Base-by-base conservation (phyloP, 2,888 invertebrate genomes). In the Scelioninae gen. 2 region DNA sequence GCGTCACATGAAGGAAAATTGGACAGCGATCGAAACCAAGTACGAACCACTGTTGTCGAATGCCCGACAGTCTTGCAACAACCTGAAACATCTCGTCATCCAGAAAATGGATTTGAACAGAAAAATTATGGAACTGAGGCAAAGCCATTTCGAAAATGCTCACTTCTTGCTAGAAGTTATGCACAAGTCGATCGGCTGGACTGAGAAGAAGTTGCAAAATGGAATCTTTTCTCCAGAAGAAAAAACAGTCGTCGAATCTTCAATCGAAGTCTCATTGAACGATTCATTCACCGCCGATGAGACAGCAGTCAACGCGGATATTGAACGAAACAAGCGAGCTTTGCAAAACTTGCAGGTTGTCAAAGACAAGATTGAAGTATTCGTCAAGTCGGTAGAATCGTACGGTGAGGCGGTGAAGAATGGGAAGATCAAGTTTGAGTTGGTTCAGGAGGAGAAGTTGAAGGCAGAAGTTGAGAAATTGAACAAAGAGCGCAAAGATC, bases 401-500 rank as follows among this genome's bases (percentile, higher is more conserved):
- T 81, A 80, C 28, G 77, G 79, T 11, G 57, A 52, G 2, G 76
- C 68, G 25, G 39, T 79, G 9, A 77, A 79, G 45, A 61, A 53
- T 2, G 77, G 78, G 1, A 52, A 72, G 18, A 67, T 78, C 0
- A 81, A 80, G 61, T 60, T 75, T 15, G 77, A 77, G 22, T 63
- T 74, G 1, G 74, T 74, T 5, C 18, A 31, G 16, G 81, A 83
- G 22, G 80, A 81, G 11, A 80, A 81, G 22, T 28, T 71, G 53
- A 74, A 63, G 16, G 52, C 80, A 5, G 79, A 81, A 11, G 52
- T 84, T 6, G 79, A 81, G 3, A 75, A 76, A 18, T 15, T 82
- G 0, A 68, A 22, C 0, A 82, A 79, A 39, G 82, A 84, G 65
- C 79, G 74, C 7, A 81, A 79, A 45, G 78, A 83, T 22, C 37